Base-by-base conservation (phyloP, 2,113 vertebrate genomes). In the Ctenodactylus gundi region DNA sequence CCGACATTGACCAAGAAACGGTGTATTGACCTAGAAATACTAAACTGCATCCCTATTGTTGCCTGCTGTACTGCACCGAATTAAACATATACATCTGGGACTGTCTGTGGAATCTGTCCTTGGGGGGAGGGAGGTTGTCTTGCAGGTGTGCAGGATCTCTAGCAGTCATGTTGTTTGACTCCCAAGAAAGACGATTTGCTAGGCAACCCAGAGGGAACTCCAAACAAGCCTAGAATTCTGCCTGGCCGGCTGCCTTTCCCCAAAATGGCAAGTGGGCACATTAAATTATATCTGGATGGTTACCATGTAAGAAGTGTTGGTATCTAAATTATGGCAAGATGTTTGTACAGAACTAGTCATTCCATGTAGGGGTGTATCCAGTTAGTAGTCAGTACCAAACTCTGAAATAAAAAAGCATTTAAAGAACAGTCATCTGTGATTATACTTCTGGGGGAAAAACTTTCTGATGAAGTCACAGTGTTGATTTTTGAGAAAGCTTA, bases 21-120 rank as follows among this genome's bases (percentile, higher is more conserved):
- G n/a, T 97, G 97, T 97, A 96, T 97, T 97, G 97, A 96, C 97
- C 96, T 97, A 97, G 97, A 98, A 97, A 97, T 96, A 95, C 96
- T 97, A 97, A 97, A 97, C 88, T 94, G 97, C 95, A 97, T 98
- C 98, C 98, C 97, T 98, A 98, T 98, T 98, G 99, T 98, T 99
- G 98, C 98, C 98, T 99, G n/a, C 98, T 98, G 98, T 98, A 99
- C 99, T 98, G 98, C 98, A 98, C 98, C 99, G 98, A 99, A 99
- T 99, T 98, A 99, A 99, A 98, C 98, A 99, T 98, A 98, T 99
- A 98, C 99, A 3, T 51, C 67, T 57, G 62, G 29, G 44, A 12
- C 39, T 64, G 29, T 51, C 12, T 9, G 51, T 85, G 57, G 12
- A 67, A n/a, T 39, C 11, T 13, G 5, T 44, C 60, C 76, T 44